Base-by-base conservation (phyloP, 23 tunicate species). In the Ciona savignyi region DNA sequence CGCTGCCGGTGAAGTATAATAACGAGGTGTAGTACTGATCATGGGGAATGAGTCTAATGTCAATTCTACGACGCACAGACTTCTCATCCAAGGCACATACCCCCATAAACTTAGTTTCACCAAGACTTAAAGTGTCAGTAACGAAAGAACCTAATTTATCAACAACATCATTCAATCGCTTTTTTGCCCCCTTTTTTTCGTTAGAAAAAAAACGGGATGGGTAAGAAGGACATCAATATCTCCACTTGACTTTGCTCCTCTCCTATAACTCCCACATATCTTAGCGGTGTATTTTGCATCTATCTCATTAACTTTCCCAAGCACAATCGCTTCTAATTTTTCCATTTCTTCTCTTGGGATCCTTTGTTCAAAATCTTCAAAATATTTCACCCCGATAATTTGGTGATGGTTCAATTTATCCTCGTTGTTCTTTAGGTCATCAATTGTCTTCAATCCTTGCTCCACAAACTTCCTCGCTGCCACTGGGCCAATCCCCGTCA, bases 1-100 rank as follows among this genome's bases (percentile, higher is more conserved):
- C 96, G 66, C 96, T 88, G 25, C 96, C 96, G 35, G 96, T 88
- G 70, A 88, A 88, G 35, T 82, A 88, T 42, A 88, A 67, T 68
- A 88, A 29, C 3, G 96, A 74, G 56, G 86, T 80, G 27, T 67
- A 64, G 33, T 71, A 81, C 29, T 88, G 96, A 64, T 88, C 96
- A 34, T 51, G 33, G 23, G 96, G 96, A 65, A 88, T 73, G 33
- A 88, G 48, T 25, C 96, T 81, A 33, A 42, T 42, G 15, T 42
- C 56, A 15, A 42, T 42, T 15, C 56, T 9, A 42, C 56, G 56
- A n/a, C n/a, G n/a, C 9, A 6, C 11, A 6, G 15, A 9, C 9
- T 9, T 15, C 56, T 15, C 56, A 9, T 15, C 56, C 15, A 42
- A 15, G 9, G 56, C 9, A 15, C 56, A 42, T 6, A 42, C 56